Conservation (phyloP, 2,888 invertebrate species). For the Lycaena phlaeas region DNA sequence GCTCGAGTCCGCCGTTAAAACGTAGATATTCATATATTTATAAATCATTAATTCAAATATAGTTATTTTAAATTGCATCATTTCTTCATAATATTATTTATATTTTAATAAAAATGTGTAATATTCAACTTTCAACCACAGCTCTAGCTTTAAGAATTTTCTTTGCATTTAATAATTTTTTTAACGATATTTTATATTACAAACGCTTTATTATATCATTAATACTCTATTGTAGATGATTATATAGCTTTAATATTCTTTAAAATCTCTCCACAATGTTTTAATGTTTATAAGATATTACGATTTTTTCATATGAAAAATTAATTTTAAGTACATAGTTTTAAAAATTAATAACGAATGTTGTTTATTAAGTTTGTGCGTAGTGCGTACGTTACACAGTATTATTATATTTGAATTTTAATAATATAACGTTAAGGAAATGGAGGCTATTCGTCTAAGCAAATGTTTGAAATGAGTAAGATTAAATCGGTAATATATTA, state of each 20-base stretch:
- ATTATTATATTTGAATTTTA: not conserved
- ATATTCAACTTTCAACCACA: not conserved
- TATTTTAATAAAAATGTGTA: too few relatives aligned
- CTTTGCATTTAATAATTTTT: not conserved
- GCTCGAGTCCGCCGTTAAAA: not conserved
- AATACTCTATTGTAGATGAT: not conserved
- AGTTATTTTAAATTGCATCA: too few relatives aligned
- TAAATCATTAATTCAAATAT: too few relatives aligned
- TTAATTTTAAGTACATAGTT: not conserved
- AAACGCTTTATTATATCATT: not conserved
- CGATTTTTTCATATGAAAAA: not conserved
- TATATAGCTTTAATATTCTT: conserved; percentile 2
- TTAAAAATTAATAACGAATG: not conserved
- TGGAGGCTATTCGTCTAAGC: not conserved
- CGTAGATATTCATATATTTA: too few relatives aligned
- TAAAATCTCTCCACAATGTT: not conserved
- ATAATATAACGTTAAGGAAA: not conserved
- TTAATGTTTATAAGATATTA: conserved; percentile 1
- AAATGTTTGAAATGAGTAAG: not conserved
- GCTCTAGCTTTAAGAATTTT: not conserved
- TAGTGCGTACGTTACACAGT: conserved; percentile 4
- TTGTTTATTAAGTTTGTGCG: conserved; percentile 6
- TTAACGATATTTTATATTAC: not conserved
- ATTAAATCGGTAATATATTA: not conserved
- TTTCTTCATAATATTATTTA: too few relatives aligned